Evolutionary conservation across 2,888 invertebrate species (phyloP), one percentile per base, ranked within the genome.

Genomic region (Sturmia bella): DNA sequence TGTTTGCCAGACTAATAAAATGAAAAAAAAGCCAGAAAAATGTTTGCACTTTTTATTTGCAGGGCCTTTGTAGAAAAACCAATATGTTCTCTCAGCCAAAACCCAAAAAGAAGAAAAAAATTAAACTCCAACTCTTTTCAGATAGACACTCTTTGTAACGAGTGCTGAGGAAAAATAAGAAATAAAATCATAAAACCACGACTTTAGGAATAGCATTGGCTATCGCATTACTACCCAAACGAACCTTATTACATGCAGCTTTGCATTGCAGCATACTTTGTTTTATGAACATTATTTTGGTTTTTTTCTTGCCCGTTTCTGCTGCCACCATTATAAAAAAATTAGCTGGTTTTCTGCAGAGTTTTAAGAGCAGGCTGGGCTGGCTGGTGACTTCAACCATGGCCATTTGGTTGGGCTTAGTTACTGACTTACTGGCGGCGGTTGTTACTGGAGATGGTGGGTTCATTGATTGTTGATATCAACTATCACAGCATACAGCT

Each of bases 391-490:
- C 3, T 56, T 43, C 19, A 56, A 37, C 15, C 6, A 32, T 69
- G 9, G 41, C 37, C 50, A 12, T 21, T 72, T 68, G 52, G 41
- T n/a, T 39, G 56, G 41, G 24, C 12, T 72, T 50, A 32, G 32
- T 32, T 32, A 19, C 27, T 24, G 24, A 41, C 59, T 52, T 12
- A 39, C 43, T 43, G 15, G 15, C 73, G 50, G 68, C 69, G 50
- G 43, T 50, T 77, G 63, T 54, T 54, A 15, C 12, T 50, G 21
- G 68, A 75, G 80, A 69, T 77, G 83, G 75, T 75, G 80, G 74
- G 80, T 76, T 83, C 77, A 74, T 80, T 79, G 83, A 84, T 74
- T 77, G 63, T 80, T 77, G 84, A 85, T 85, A 85, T 57, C 78
- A 64, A 77, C 69, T 85, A 85, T 86, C 85, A 77, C 80, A 70